Conservation (phyloP, 2,888 invertebrate genomes). For the Tipula vernalis region DNA sequence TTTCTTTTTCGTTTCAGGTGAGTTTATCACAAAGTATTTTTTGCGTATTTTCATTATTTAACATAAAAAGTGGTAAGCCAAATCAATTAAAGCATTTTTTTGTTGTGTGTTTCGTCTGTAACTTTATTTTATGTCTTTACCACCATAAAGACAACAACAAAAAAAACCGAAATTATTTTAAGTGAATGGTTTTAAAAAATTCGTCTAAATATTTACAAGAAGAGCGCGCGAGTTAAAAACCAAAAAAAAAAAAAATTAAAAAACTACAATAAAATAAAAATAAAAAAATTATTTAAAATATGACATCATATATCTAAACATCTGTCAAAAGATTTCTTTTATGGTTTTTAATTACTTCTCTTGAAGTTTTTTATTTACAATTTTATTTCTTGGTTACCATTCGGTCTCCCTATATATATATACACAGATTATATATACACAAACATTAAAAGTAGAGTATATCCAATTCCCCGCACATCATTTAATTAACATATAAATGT, state of each 20-base stretch:
- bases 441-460: not conserved
- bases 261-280: not conserved
- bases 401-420: not conserved
- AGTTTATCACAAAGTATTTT: not conserved
- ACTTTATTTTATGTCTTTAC: not conserved
- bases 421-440: not conserved
- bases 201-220: not conserved
- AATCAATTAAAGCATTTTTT: not conserved
- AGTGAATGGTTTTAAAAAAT: not conserved
- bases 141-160: not conserved
- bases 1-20: not conserved
- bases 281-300: not conserved
- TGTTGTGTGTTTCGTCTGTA: not conserved
- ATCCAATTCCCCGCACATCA: not conserved
- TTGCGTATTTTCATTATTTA: not conserved
- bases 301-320: conserved; percentile 4
- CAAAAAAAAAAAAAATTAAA: not conserved
- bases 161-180: not conserved
- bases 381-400: not conserved
- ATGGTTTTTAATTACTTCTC: conserved; percentile 4
- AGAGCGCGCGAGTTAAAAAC: not conserved
- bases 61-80: not conserved
- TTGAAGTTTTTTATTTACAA: not conserved
- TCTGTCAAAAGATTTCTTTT: conserved; percentile 4
- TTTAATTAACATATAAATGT: not conserved